Percentiles rank a stretch among this genome's conserved stretches.
These are phyloP conservation scores for Enteromius thamalakanensis DNA, from an alignment of 2,797 vertebrate genomes.

Conservation along the genomic window DNA sequence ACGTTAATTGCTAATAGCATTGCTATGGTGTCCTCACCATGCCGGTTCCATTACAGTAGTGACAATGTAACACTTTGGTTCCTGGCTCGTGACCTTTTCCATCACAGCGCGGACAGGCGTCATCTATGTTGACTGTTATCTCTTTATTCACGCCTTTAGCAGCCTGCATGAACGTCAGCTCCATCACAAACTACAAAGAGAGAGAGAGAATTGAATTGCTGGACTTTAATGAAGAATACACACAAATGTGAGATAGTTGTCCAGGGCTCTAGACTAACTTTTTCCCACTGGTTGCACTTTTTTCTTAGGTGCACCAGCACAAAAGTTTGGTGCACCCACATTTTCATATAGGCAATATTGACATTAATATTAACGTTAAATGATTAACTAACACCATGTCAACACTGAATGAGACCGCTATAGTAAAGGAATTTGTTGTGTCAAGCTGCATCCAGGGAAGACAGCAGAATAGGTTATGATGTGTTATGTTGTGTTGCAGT, in stretches of 20 bases:
- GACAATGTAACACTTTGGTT: constrained; percentile 88
- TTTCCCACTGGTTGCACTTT: too few relatives aligned
- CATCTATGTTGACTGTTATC: constrained; percentile 85
- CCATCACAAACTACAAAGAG: constrained; percentile 88
- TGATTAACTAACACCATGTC: too few relatives aligned
- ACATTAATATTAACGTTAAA: too few relatives aligned
- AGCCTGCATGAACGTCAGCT: constrained; percentile 94
- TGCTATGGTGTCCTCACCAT: constrained; percentile 81
- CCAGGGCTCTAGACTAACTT: background rate
- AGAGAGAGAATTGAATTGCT: background rate
- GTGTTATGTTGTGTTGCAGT: too few relatives aligned
- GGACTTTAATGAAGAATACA: background rate
- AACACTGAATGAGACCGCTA: too few relatives aligned
- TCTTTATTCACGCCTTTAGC: constrained; percentile 98
- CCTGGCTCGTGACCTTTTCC: constrained; percentile 92
- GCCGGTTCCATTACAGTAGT: constrained; percentile 91
- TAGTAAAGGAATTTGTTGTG: too few relatives aligned
- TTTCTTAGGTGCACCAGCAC: too few relatives aligned
- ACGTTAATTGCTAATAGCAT: background rate
- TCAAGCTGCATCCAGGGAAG: too few relatives aligned
- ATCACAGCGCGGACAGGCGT: constrained; percentile 86
- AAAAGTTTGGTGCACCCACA: too few relatives aligned
- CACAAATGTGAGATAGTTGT: background rate
- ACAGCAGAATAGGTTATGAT: too few relatives aligned
- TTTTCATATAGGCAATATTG: too few relatives aligned